These are phyloP conservation scores for Rallus limicola DNA, from an alignment of 2,113 vertebrate genomes.

Conservation along the genomic window DNA sequence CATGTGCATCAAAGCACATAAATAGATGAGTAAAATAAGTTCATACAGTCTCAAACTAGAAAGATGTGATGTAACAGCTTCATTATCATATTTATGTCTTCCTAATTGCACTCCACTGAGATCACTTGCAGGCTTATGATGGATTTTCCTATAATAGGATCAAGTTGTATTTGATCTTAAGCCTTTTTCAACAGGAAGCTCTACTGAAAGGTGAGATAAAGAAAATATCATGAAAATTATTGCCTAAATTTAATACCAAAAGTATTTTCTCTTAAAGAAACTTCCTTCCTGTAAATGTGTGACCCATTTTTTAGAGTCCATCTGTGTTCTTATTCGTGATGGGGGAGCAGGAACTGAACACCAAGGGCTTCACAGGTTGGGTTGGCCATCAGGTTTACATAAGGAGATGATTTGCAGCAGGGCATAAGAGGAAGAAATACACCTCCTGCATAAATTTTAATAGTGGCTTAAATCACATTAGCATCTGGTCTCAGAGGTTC, in stretches of 20 bases:
- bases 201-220: not conserved
- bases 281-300: not conserved
- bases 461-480: not conserved
- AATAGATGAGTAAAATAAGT: not conserved
- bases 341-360: not conserved
- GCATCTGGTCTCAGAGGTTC: not conserved
- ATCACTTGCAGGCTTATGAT: not conserved
- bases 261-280: not conserved
- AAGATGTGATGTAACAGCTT: conserved; percentile 23
- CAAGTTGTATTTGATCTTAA: conserved; percentile 23
- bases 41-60: not conserved
- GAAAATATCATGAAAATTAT: not conserved
- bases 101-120: conserved; percentile 23
- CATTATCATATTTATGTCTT: conserved; percentile 31
- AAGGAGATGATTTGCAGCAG: not conserved
- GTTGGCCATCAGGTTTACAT: not conserved
- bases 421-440: not conserved
- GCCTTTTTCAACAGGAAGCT: not conserved
- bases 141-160: conserved; percentile 26
- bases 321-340: not conserved
- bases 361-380: not conserved
- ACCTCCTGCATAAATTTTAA: not conserved
- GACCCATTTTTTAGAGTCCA: not conserved
- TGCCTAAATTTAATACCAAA: not conserved
- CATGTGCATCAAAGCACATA: not conserved